phyloP scores from a whole-genome alignment of 1,140 invertebrate genomes.

The Polypedilum pembai region DNA sequence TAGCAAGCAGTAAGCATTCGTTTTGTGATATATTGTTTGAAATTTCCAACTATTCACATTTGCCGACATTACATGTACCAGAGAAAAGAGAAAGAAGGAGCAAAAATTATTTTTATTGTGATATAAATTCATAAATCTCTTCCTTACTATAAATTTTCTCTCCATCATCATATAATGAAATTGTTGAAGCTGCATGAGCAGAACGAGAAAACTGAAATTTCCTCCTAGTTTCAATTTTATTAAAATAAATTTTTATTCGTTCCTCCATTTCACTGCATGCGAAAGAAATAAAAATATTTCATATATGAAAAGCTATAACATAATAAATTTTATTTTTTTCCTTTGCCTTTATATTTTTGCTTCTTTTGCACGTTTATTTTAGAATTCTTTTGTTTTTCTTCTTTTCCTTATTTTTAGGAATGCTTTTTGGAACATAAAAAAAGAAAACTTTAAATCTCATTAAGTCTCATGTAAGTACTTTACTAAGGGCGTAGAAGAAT shows the following conservation, averaged over 20 bases:
- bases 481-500: not conserved
- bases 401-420: not conserved
- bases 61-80: no score
- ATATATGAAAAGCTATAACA: conserved; percentile 14
- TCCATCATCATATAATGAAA: conserved; percentile 13
- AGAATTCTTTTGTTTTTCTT: not conserved
- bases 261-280: not conserved
- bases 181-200: not conserved
- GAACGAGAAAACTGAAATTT: not conserved
- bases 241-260: not conserved
- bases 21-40: not conserved
- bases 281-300: not conserved
- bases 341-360: not conserved
- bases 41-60: no score
- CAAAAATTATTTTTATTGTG: conserved; percentile 20
- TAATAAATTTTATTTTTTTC: not conserved
- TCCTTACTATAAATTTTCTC: conserved; percentile 18
- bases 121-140: conserved; percentile 14
- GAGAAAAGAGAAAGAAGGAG: not conserved
- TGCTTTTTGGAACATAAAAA: not conserved
- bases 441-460: conserved; percentile 16
- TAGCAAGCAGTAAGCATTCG: not conserved
- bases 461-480: not conserved
- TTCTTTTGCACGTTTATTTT: not conserved
- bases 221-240: not conserved